Conservation (phyloP, 2,888 invertebrate genomes). For the Noctua comes region DNA sequence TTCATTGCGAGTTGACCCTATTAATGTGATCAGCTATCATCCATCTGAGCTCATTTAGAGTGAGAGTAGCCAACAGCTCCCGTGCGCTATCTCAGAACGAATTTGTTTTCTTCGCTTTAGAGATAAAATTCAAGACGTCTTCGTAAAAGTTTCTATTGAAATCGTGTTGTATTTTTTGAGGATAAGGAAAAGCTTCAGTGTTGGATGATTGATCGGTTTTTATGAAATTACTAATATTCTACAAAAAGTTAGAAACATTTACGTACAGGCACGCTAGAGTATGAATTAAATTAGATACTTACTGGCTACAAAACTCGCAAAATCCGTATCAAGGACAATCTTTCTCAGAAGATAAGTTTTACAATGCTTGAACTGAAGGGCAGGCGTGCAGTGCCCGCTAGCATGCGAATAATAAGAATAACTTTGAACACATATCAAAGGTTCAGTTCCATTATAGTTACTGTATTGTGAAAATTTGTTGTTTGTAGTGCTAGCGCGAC, state of each 20-base stretch:
- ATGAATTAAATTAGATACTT: not conserved
- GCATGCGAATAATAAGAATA: not conserved
- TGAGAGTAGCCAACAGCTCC: slow-evolving; percentile 41
- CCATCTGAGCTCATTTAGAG: slow-evolving; percentile 44
- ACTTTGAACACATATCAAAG: slow-evolving; percentile 11
- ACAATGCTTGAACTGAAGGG: slow-evolving; percentile 5
- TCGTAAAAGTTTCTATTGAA: slow-evolving; percentile 37
- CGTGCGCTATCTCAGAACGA: slow-evolving; percentile 43
- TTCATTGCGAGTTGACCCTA: slow-evolving; percentile 39
- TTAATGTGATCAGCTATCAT: slow-evolving; percentile 38
- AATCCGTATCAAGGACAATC: not conserved
- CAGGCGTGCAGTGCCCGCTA: not conserved
- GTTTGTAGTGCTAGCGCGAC: slow-evolving; percentile 62
- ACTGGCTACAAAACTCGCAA: not conserved
- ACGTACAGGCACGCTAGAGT: not conserved
- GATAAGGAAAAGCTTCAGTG: slow-evolving; percentile 8
- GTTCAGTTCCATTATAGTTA: not conserved
- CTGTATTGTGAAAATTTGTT: slow-evolving; percentile 1
- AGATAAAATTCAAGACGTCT: slow-evolving; percentile 38
- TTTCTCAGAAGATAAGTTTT: not conserved
- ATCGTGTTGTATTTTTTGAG: slow-evolving; percentile 27
- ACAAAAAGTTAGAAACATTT: slow-evolving; percentile 5
- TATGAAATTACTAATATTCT: slow-evolving; percentile 37
- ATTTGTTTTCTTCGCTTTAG: slow-evolving; percentile 52
- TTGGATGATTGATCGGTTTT: slow-evolving; percentile 11